Evolutionary conservation across 1,140 invertebrate genomes (phyloP), one percentile per base, ranked within the genome.

Genomic region (Drosophila bocqueti): DNA sequence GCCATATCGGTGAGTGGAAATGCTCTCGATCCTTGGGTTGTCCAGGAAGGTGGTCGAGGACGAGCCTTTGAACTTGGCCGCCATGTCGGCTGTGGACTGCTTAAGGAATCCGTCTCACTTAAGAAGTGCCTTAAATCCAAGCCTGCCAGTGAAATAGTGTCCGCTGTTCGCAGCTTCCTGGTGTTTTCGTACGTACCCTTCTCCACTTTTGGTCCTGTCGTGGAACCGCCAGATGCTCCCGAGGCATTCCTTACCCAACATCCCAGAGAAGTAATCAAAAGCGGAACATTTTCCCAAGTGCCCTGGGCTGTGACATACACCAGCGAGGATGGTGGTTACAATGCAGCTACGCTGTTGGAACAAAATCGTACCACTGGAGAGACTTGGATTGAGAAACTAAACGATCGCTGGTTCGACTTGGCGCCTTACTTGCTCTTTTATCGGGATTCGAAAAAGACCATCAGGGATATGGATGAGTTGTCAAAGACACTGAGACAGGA

Each of bases 111-210:
- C 11, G 42, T 92, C 31, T 74, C 83, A 6, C 85, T 96, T 26
- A 92, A 95, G 15, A 92, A 93, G 3, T 96, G 96, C 87, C 87
- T 96, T 0, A 93, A 94, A 68, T 81, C 92, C 7, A 92, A 93
- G 49, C 92, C 94, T 9, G 94, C 94, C 1, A 43, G 40, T 13
- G 66, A 83, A 21, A 79, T 91, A 55, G 89, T 91, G 1, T 36
- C 64, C 2, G 69, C 72, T 13, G 80, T 90, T 1, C 45, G 50
- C 11, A 58, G 64, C n/a, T 87, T 91, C 43, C 68, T 86, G 0
- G 73, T 91, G 15, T 94, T 94, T 91, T 77, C 93, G 9, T 95
- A 93, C 55, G 94, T 95, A 77, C 95, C 95, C 16, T 95, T 94
- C 66, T 90, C 94, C 10, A 94, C 94, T 0, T 95, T 95, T 77